Evolutionary conservation across 2,113 vertebrate genomes (phyloP), one percentile per base, ranked within the genome.

Genomic region (Theristicus caerulescens): DNA sequence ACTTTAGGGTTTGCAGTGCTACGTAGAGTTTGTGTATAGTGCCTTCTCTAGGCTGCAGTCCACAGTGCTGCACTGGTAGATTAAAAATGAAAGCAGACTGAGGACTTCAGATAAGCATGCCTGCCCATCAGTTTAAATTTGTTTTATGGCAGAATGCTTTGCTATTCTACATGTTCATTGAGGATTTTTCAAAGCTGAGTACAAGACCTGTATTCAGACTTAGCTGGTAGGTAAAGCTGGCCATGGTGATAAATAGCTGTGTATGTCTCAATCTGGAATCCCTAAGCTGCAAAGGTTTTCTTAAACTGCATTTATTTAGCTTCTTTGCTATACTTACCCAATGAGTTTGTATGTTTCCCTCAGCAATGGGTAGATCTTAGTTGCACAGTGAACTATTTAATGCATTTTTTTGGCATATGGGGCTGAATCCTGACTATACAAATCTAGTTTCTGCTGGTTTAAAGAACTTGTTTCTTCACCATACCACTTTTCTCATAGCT

Each of bases 151-250:
- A 78, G 74, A 57, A 24, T 49, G 29, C 20, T 88, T 66, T 66
- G 25, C 67, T 80, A 0, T 15, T 81, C 52, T 62, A 0, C 13
- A 0, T 52, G 36, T 54, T 83, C 34, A 40, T 0, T 71, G 72
- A 71, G 20, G 7, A 24, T 49, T 89, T 78, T 88, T 70, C 40
- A 64, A 55, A 84, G 67, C 26, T 7, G 42, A 51, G 4, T 59
- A 8, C 4, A 59, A 72, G 57, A 78, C 21, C 5, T n/a, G 6
- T 74, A 8, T 79, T 94, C 11, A 2, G 38, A 57, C 69, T 40
- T 71, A 78, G 31, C 26, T 67, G 44, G 31, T 92, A 58, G 8
- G 10, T 77, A 51, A 78, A 74, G 38, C 31, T 86, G 67, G 7
- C 42, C 2, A 0, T 46, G 26, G 31, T 83, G 38, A 32, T 90